Conservation (phyloP, 2,888 invertebrate species). For the Mythimna albipuncta region DNA sequence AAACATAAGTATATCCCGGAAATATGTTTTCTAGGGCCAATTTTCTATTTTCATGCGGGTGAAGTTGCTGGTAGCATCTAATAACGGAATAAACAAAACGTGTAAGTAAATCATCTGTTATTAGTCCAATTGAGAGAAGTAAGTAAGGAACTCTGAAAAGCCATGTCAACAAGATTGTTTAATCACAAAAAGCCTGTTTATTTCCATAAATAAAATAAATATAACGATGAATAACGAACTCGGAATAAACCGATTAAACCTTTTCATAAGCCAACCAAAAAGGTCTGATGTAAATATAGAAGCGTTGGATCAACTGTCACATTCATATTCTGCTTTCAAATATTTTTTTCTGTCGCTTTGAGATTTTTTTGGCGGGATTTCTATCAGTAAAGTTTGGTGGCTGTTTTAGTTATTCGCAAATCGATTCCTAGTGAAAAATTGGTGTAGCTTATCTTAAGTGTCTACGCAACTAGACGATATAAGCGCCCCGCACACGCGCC, state of each 20-base stretch:
- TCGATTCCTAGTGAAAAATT: too few species aligned
- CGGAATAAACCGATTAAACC: constrained; percentile 25
- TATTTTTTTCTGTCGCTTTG: constrained; percentile 45
- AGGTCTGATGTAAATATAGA: constrained; percentile 36
- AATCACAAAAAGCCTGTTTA: background rate
- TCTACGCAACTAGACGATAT: too few species aligned
- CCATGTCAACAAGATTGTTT: background rate
- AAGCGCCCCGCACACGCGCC: too few species aligned
- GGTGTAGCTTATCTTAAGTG: too few species aligned
- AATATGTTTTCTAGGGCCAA: too few species aligned
- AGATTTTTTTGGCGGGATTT: too few species aligned
- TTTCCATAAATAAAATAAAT: constrained; percentile 15
- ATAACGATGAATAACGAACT: constrained; percentile 25
- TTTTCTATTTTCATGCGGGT: too few species aligned
- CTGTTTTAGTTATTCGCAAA: too few species aligned
- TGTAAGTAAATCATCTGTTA: background rate
- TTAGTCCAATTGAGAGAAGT: background rate
- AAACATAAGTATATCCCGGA: too few species aligned
- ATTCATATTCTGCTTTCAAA: constrained; percentile 47
- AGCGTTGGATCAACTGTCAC: constrained; percentile 5
- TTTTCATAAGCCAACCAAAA: constrained; percentile 49
- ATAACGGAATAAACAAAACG: background rate
- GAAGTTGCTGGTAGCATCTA: too few species aligned
- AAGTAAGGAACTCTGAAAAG: background rate
- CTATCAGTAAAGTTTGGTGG: too few species aligned